These are phyloP conservation scores for Xiphophorus maculatus DNA, from an alignment of 2,113 vertebrate species.

Conservation along the genomic window DNA sequence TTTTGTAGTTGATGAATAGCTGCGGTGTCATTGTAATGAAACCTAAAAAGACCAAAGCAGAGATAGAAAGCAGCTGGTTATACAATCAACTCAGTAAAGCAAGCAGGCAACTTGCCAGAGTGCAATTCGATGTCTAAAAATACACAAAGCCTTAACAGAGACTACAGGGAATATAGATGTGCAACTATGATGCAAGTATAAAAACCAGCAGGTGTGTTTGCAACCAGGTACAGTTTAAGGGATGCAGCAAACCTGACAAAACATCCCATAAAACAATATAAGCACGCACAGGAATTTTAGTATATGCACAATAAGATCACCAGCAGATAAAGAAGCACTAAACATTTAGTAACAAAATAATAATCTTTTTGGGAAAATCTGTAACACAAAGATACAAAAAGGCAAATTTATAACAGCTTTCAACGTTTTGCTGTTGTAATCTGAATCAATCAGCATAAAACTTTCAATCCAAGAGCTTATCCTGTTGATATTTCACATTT, in stretches of 20 bases:
- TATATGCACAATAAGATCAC: too few species aligned
- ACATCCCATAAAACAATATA: too few species aligned
- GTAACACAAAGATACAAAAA: too few species aligned
- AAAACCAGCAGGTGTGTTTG: constrained; percentile 36
- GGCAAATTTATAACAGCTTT: too few species aligned
- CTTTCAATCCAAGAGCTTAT: too few species aligned
- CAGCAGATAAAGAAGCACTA: too few species aligned
- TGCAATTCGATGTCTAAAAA: constrained; percentile 17
- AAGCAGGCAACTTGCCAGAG: constrained; percentile 14
- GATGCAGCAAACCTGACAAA: constrained; percentile 1
- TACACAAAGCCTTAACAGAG: constrained; percentile 32
- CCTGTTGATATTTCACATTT: too few species aligned
- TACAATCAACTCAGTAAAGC: constrained; percentile 23
- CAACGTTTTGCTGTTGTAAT: too few species aligned
- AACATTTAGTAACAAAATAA: too few species aligned
- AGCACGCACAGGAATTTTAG: too few species aligned
- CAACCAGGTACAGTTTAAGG: constrained; percentile 3
- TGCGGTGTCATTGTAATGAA: constrained; percentile 97
- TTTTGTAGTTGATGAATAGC: constrained; percentile 97
- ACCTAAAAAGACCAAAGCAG: constrained; percentile 63
- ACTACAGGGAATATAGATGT: constrained; percentile 26
- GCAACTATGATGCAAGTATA: constrained; percentile 55
- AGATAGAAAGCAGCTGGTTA: background rate
- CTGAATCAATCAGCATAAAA: background rate
- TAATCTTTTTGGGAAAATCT: too few species aligned